Evolutionary conservation across 53 echinoderm and acorn worm species (phyloP).

Genomic region (Hippasteria phrygiana): DNA sequence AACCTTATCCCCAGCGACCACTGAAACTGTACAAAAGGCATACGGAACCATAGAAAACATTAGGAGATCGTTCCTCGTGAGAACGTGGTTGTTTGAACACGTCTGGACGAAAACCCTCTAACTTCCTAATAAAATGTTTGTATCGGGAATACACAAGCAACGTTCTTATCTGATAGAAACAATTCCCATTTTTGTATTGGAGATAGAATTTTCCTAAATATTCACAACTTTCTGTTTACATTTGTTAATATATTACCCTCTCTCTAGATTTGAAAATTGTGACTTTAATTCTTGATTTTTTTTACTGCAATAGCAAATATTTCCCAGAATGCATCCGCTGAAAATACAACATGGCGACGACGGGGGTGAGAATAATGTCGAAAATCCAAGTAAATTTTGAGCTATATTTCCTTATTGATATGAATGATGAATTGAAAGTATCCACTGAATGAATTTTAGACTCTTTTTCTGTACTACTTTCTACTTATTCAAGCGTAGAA

Average conservation of each 20-base stretch:
- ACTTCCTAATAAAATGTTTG: not conserved
- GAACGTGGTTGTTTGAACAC: not conserved
- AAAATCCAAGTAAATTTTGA: not conserved
- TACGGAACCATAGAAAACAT: not conserved
- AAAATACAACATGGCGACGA: constrained; percentile 46
- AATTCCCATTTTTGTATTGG: too few species aligned
- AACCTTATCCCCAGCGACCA: not conserved
- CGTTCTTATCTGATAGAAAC: too few species aligned
- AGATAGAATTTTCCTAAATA: too few species aligned
- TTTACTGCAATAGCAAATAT: not conserved
- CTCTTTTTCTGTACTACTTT: not conserved
- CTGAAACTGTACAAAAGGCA: not conserved
- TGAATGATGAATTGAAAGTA: not conserved
- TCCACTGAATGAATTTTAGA: not conserved
- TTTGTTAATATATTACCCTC: not conserved
- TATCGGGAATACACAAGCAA: too few species aligned
- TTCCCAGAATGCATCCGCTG: constrained; percentile 15
- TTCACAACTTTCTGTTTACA: too few species aligned
- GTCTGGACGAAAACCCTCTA: not conserved
- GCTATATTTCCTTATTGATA: not conserved
- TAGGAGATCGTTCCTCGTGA: not conserved
- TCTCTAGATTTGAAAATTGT: not conserved
- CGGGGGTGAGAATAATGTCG: not conserved
- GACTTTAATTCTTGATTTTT: too few species aligned
- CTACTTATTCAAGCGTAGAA: not conserved